These are phyloP conservation scores for Iselma pallidipennis DNA, from an alignment of 2,888 invertebrate species.

Conservation along the genomic window DNA sequence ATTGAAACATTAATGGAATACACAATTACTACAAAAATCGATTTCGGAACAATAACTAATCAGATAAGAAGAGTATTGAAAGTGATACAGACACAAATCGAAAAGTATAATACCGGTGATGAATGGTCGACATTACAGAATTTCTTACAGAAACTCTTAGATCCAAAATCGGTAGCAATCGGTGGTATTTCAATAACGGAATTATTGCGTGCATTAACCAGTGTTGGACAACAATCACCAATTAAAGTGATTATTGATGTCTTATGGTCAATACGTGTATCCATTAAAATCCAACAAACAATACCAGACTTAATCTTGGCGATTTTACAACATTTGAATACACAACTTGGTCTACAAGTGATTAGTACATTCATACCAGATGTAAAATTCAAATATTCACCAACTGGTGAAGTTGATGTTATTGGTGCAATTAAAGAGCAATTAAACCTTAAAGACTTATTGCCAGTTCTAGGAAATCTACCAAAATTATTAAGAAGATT, in stretches of 20 bases:
- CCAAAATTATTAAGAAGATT: not conserved
- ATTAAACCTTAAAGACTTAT: not conserved
- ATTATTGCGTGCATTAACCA: not conserved
- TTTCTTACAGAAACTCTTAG: not conserved
- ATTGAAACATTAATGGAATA: not conserved
- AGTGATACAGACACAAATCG: not conserved
- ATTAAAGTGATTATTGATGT: not conserved
- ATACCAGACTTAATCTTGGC: not conserved
- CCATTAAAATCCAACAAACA: not conserved
- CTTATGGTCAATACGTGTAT: not conserved
- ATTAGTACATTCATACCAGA: not conserved
- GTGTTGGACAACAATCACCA: not conserved
- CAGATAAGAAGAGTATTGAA: not conserved
- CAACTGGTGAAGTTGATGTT: not conserved
- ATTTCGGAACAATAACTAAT: not conserved
- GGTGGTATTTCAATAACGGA: not conserved
- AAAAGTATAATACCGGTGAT: not conserved
- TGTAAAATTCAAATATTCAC: not conserved
- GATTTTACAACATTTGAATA: not conserved
- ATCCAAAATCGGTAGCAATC: not conserved
- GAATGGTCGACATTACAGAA: not conserved
- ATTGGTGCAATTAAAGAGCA: not conserved
- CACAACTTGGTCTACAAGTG: not conserved
- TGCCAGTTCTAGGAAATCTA: not conserved
- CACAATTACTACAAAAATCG: not conserved